phyloP scores from a whole-genome alignment of 2,888 invertebrate genomes.

The Mellilla xanthometata region DNA sequence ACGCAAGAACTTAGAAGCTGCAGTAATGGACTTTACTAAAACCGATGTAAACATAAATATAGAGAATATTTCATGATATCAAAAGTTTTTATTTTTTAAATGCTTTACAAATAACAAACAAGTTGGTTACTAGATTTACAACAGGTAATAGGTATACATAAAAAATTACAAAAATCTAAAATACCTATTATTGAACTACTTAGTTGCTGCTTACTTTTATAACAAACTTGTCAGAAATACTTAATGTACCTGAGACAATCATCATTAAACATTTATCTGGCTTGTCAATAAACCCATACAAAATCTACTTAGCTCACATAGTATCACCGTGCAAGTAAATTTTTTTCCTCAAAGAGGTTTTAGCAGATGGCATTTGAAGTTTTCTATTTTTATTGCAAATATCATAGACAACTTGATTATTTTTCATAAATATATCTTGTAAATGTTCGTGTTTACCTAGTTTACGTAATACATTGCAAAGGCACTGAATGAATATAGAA shows the following conservation, averaged over 20 bases:
- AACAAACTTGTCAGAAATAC: too few relatives aligned
- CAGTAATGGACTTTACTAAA: constrained; percentile 72
- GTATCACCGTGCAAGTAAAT: constrained; percentile 52
- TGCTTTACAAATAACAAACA: neutral
- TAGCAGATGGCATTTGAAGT: constrained; percentile 62
- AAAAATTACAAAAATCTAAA: too few relatives aligned
- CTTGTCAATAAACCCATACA: too few relatives aligned
- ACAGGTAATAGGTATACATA: too few relatives aligned
- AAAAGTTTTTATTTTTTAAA: constrained; percentile 15
- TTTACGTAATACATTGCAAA: constrained; percentile 52
- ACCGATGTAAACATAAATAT: constrained; percentile 72
- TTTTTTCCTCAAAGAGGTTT: constrained; percentile 62
- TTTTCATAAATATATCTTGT: constrained; percentile 63
- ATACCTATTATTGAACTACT: too few relatives aligned
- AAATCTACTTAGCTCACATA: too few relatives aligned
- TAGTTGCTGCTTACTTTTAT: too few relatives aligned
- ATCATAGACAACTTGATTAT: constrained; percentile 50
- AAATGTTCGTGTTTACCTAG: constrained; percentile 53
- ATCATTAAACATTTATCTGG: too few relatives aligned
- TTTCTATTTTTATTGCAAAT: constrained; percentile 44
- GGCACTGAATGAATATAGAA: constrained; percentile 65
- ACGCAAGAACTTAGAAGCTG: constrained; percentile 77
- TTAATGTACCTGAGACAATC: too few relatives aligned
- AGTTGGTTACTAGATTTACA: too few relatives aligned
- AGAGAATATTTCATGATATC: constrained; percentile 58